These are phyloP conservation scores for Andrena marginata DNA, from an alignment of 2,888 invertebrate species.

Conservation along the genomic window DNA sequence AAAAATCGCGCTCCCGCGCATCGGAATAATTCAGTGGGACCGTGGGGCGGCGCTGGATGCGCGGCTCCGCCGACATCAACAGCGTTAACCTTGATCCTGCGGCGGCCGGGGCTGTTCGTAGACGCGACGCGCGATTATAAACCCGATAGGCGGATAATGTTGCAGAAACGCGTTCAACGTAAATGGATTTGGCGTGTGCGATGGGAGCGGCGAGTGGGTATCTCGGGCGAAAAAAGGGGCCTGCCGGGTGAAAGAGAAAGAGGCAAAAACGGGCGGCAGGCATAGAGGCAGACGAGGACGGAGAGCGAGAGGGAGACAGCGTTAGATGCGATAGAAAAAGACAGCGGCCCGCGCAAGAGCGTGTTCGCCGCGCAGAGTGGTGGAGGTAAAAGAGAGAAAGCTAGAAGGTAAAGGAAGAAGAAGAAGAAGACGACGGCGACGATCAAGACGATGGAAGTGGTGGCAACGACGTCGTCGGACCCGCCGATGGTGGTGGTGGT, in stretches of 20 bases:
- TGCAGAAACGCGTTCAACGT: conserved; percentile 43
- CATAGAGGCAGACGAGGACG: background rate
- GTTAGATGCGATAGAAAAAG: background rate
- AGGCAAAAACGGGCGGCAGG: conserved; percentile 11
- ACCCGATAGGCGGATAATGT: conserved; percentile 50
- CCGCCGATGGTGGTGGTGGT: conserved; percentile 30
- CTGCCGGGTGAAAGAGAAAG: conserved; percentile 23
- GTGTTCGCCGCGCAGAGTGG: background rate
- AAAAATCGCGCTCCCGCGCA: background rate
- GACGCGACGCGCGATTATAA: conserved; percentile 48
- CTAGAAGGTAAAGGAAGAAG: conserved; percentile 2
- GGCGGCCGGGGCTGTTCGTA: conserved; percentile 15
- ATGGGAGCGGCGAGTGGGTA: conserved; percentile 48
- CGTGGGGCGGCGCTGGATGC: conserved; percentile 17
- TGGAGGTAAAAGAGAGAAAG: conserved; percentile 11
- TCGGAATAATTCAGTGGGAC: conserved; percentile 3
- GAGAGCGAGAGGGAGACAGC: background rate
- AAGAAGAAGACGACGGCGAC: background rate
- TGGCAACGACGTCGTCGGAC: conserved; percentile 16
- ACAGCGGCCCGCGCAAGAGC: background rate
- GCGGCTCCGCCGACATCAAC: conserved; percentile 18
- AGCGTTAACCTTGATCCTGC: conserved; percentile 61
- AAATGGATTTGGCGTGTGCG: conserved; percentile 58
- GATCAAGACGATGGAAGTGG: conserved; percentile 36
- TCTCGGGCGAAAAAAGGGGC: conserved; percentile 42